Base-by-base conservation (phyloP, 2,888 invertebrate genomes). In the Eilema sororculum region DNA sequence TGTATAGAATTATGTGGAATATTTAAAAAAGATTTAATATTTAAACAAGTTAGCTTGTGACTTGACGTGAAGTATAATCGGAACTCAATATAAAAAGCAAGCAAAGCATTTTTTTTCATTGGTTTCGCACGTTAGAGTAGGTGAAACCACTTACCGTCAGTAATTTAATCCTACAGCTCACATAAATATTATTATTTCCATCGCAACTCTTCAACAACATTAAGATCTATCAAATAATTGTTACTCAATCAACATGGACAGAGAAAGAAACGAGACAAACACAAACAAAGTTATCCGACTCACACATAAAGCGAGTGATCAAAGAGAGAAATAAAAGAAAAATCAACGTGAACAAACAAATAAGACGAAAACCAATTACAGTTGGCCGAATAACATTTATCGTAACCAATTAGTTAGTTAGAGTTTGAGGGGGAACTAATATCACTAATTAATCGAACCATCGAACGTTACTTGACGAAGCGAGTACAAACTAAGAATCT, bases 341-440 rank as follows among this genome's bases (percentile, higher is more conserved):
- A 85, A 81, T 75, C 81, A 80, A 69, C 74, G 62, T 74, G 77
- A 73, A 77, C 78, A 83, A 88, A 88, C 85, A 88, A 87, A 86
- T 83, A 85, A 76, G 79, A 78, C 80, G 79, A 80, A 86, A 88
- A 84, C 83, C 87, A 90, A 90, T 90, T 90, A 89, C 86, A 84
- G 85, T 80, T 78, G 70, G 71, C 71, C 77, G 84, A 87, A 87
- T 87, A 90, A 87, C 85, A 86, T 87, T 87, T 87, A 86, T 84
- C 85, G 83, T 80, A 84, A 84, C 86, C 89, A 88, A 89, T 87
- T 89, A 88, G 88, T 86, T 89, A 86, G 87, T 87, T 89, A 78
- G 83, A 83, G 82, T 83, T 81, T 79, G 77, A 82, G 84, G 77
- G 75, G 80, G 74, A 84, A 84, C 81, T 85, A 85, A 85, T 87